Evolutionary conservation across 2,888 invertebrate genomes (phyloP).

Genomic region (Punctoribates punctum): DNA sequence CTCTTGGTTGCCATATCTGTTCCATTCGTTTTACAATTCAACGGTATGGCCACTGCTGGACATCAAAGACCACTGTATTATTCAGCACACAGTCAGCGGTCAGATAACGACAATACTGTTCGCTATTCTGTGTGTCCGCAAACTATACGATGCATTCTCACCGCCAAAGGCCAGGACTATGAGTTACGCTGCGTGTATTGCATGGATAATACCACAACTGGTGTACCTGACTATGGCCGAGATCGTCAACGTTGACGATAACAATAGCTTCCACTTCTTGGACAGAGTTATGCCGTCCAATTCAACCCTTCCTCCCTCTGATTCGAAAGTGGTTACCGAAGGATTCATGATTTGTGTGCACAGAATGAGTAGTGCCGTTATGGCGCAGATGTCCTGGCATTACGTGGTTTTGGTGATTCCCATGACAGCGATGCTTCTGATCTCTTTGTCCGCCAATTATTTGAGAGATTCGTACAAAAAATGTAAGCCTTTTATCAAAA

Average conservation of each 20-base stretch:
- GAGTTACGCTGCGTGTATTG: constrained; percentile 35
- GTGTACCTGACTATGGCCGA: constrained; percentile 41
- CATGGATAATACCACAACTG: constrained; percentile 43
- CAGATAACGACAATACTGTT: constrained; percentile 41
- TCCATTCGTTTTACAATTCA: constrained; percentile 36
- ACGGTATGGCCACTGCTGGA: constrained; percentile 40
- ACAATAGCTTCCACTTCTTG: constrained; percentile 35
- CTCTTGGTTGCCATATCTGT: constrained; percentile 43
- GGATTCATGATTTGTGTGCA: constrained; percentile 43
- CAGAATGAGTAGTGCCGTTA: constrained; percentile 29
- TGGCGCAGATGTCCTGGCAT: constrained; percentile 43
- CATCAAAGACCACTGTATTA: constrained; percentile 39
- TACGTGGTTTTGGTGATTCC: constrained; percentile 43
- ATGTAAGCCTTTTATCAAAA: neutral
- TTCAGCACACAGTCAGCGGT: constrained; percentile 37
- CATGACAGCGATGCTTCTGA: constrained; percentile 41
- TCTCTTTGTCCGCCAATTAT: constrained; percentile 35
- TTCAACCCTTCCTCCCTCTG: neutral
- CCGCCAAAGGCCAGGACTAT: constrained; percentile 36
- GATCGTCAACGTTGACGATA: constrained; percentile 35
- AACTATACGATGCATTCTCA: constrained; percentile 40
- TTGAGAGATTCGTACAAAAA: neutral
- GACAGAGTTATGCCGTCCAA: constrained; percentile 18
- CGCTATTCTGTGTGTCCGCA: constrained; percentile 39
- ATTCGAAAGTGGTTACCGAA: constrained; percentile 4